These are phyloP conservation scores for Hydroisotoma schaefferi DNA, from an alignment of 2,888 invertebrate species.

Conservation along the genomic window DNA sequence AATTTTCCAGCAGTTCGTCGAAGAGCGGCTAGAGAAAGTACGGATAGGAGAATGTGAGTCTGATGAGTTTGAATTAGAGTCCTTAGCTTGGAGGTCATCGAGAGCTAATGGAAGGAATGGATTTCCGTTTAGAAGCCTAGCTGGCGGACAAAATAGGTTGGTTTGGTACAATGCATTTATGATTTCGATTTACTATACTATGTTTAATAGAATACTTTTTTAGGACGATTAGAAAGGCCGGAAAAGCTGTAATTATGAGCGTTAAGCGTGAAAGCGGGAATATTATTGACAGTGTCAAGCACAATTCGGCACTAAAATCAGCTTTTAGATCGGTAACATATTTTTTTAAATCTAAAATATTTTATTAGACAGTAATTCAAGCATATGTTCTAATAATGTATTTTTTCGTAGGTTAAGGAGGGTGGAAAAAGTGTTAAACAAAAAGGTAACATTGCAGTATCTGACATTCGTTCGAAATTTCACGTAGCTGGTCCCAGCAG, in stretches of 20 bases:
- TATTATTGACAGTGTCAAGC: constrained; percentile 46
- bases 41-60: constrained; percentile 89
- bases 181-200: constrained; percentile 1
- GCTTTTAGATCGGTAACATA: constrained; percentile 43
- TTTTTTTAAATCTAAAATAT: not conserved
- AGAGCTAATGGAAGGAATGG: constrained; percentile 44
- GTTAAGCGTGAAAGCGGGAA: constrained; percentile 46
- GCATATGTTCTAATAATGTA: not conserved
- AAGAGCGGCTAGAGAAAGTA: constrained; percentile 85
- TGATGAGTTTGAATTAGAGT: constrained; percentile 93
- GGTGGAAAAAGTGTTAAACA: constrained; percentile 68
- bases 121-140: constrained; percentile 36
- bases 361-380: not conserved
- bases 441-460: constrained; percentile 63
- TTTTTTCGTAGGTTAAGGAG: constrained; percentile 62
- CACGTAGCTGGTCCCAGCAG: constrained; percentile 47
- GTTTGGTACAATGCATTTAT: not conserved
- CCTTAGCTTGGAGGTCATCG: constrained; percentile 53
- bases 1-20: constrained; percentile 93
- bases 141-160: constrained; percentile 45
- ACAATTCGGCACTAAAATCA: constrained; percentile 46
- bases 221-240: constrained; percentile 47
- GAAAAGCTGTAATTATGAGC: constrained; percentile 49
- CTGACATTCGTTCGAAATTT: constrained; percentile 67
- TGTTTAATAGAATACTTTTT: constrained; percentile 1